These are phyloP conservation scores for Oceanodroma leucorhoa DNA, from an alignment of 2,797 vertebrate species.

Conservation along the genomic window DNA sequence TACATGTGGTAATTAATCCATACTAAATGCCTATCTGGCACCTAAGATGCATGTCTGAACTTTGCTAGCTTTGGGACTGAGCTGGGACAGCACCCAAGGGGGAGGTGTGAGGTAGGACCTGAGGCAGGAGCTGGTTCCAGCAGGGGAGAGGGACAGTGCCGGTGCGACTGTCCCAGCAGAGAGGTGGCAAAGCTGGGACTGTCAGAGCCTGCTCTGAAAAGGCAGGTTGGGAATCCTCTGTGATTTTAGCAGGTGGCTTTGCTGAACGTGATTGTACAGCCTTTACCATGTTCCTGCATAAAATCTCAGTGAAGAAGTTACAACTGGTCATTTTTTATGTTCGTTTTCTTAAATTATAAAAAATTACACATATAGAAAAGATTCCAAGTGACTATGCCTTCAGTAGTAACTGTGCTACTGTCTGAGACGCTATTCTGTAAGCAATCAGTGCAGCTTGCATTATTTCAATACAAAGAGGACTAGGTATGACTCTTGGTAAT, in stretches of 20 bases:
- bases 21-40: not conserved
- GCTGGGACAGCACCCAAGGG: not conserved
- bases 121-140: not conserved
- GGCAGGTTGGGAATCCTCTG: not conserved
- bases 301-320: not conserved
- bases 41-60: not conserved
- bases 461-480: not conserved
- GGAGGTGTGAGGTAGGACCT: not conserved
- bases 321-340: not conserved
- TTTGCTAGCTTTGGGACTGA: not conserved
- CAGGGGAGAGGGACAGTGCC: not conserved
- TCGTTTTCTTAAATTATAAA: not conserved
- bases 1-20: not conserved
- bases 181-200: not conserved
- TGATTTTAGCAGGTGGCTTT: not conserved
- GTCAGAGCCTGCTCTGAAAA: not conserved
- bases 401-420: not conserved
- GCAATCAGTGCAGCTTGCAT: not conserved
- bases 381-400: not conserved
- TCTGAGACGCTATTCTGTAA: not conserved
- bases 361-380: not conserved
- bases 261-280: rapidly evolving
- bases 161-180: not conserved
- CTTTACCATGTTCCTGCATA: not conserved
- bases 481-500: not conserved